These are phyloP conservation scores for Peromyscus eremicus DNA, from an alignment of 2,797 vertebrate species.

Conservation along the genomic window DNA sequence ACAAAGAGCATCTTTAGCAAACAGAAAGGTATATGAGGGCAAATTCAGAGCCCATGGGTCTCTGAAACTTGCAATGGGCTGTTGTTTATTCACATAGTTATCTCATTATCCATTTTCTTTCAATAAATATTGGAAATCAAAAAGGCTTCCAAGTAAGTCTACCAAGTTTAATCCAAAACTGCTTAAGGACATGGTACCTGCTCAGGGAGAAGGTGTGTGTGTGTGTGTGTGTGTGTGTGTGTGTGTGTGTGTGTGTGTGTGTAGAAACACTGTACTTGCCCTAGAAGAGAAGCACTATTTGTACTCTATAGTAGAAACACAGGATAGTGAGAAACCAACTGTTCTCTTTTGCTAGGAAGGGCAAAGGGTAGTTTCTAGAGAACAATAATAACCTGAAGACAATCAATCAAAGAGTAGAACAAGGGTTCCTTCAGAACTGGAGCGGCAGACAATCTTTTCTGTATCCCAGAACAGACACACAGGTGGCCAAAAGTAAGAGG, in stretches of 20 bases:
- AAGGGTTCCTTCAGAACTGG: not conserved
- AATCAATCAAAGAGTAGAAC: not conserved
- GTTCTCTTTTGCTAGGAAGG: not conserved
- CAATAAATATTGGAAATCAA: not conserved
- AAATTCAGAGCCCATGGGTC: not conserved
- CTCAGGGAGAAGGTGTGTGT: not conserved
- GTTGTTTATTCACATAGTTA: not conserved
- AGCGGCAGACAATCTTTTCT: not conserved
- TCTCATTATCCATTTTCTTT: not conserved
- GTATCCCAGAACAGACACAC: not conserved
- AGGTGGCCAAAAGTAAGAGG: not conserved
- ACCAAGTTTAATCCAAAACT: conserved; percentile 53
- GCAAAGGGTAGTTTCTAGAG: not conserved
- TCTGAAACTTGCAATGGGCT: not conserved
- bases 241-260: too few species aligned
- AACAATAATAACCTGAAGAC: not conserved
- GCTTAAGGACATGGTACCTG: not conserved
- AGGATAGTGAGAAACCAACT: not conserved
- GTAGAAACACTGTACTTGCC: not conserved
- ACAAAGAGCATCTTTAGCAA: not conserved
- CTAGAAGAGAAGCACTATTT: not conserved
- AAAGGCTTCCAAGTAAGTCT: not conserved
- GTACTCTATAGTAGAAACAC: not conserved
- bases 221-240: too few species aligned
- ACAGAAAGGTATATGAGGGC: not conserved